Evolutionary conservation across 2,113 vertebrate genomes (phyloP), one percentile per base, ranked within the genome.

Genomic region (Eulemur macaco): DNA sequence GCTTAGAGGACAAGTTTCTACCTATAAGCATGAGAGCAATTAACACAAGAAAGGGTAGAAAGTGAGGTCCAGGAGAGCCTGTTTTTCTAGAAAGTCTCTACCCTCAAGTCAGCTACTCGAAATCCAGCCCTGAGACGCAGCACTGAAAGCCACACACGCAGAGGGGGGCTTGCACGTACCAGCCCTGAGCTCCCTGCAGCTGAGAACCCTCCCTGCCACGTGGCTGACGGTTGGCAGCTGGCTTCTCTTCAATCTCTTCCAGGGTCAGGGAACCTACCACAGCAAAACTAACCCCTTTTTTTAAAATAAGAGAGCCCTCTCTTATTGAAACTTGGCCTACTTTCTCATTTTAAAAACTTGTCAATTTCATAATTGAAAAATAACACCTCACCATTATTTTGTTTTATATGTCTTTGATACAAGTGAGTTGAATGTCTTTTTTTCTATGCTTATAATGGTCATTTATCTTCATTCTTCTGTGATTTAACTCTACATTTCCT

Each of bases 271-370:
- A 78, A 77, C 20, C 68, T 14, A 50, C 31, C 10, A 20, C 39
- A 88, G 88, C 23, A 54, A 68, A 95, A 68, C 18, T 25, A 81
- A 10, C 14, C 4, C 50, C 39, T 58, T 34, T 37, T 34, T 63
- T 34, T 12, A 4, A 12, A 76, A 58, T 58, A 58, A 34, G 83
- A 66, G 54, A 63, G 29, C 52, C 10, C 39, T 69, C 76, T 83
- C 27, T 39, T 14, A 2, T 12, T 23, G 39, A 23, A 23, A 13
- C 52, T n/a, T 71, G 47, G 20, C 14, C 39, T 21, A 47, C 47
- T 95, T 74, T 66, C 73, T 93, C 68, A 63, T 82, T 85, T 66
- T 4, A 94, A 64, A 91, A 58, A 23, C 3, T 20, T 31, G 45
- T 69, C 82, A 18, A 23, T 15, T 83, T 88, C 27, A 21, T 94